Base-by-base conservation (phyloP, 2,888 invertebrate species). In the Trissolcus brochymenae region DNA sequence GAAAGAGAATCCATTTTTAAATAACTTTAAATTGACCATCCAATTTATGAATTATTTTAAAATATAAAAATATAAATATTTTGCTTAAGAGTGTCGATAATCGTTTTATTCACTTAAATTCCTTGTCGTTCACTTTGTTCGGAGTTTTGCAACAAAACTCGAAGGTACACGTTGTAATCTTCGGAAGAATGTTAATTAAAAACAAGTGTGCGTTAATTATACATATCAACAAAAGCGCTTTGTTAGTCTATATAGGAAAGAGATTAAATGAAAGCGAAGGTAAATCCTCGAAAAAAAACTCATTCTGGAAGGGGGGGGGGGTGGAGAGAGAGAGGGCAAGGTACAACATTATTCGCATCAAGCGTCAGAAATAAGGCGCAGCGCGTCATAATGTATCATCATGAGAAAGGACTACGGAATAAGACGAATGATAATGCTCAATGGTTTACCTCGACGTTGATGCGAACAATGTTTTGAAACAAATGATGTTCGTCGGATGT, bases 401-500 rank as follows among this genome's bases (percentile, higher is more conserved):
- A 60, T 61, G 64, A 55, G 60, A 81, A 82, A 84, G 84, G 84
- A 84, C 81, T 82, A 13, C 6, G 79, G 81, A 67, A 79, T 75
- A 84, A 85, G 85, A 85, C 82, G 80, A 80, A 85, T 85, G 82
- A 79, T 76, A 64, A 80, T 79, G 81, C 74, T 82, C 74, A 79
- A 66, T 77, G 74, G 76, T 66, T 78, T 84, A 83, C 72, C 72
- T 72, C 76, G 29, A 55, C 67, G 50, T 70, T 40, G n/a, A n/a
- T n/a, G 50, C 67, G 83, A 84, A 85, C 83, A 82, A 84, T 82
- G 81, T 81, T 64, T 74, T 79, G 70, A 84, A 86, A 86, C 84
- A 85, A 86, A 86, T 84, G 85, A 81, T 83, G 80, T 80, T 82
- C 76, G 79, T 76, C 50, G 81, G 84, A 83, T 83, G 84, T 83